Conservation (phyloP, 2,113 vertebrate genomes). For the Cacatua alba region DNA sequence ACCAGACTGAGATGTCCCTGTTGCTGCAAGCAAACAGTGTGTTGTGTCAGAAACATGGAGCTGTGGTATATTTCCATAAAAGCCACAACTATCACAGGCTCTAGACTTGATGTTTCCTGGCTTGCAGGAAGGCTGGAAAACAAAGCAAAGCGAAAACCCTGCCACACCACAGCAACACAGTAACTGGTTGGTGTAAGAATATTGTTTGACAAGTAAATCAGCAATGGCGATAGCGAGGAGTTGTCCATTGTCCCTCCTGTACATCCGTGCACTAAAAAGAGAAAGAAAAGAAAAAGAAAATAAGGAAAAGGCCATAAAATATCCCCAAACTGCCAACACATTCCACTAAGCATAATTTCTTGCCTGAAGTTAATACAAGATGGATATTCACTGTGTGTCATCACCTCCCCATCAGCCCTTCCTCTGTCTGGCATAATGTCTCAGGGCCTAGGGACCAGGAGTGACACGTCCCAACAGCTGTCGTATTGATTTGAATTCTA, state of each 20-base stretch:
- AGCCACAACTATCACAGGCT: background rate
- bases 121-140: background rate
- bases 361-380: constrained; percentile 38
- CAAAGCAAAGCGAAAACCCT: background rate
- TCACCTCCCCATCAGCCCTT: constrained; percentile 53
- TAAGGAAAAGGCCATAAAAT: background rate
- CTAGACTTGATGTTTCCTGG: background rate
- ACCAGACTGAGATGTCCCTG: background rate
- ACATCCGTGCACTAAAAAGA: background rate
- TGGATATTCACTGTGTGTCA: constrained; percentile 44
- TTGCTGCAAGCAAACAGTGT: background rate
- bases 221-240: background rate
- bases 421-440: constrained; percentile 2
- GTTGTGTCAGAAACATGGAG: constrained; percentile 34
- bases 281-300: background rate
- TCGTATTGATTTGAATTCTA: constrained; percentile 49
- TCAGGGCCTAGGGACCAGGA: constrained; percentile 32
- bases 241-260: background rate
- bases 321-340: constrained; percentile 35
- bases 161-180: background rate
- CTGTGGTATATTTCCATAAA: background rate
- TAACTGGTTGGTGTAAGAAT: background rate
- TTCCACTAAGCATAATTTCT: constrained; percentile 44
- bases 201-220: background rate
- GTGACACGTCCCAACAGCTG: constrained; percentile 36